Percentiles rank a stretch among this genome's conserved stretches.
Conservation (phyloP, 1,140 invertebrate genomes). For the Ceratoteleas bidentatus region DNA sequence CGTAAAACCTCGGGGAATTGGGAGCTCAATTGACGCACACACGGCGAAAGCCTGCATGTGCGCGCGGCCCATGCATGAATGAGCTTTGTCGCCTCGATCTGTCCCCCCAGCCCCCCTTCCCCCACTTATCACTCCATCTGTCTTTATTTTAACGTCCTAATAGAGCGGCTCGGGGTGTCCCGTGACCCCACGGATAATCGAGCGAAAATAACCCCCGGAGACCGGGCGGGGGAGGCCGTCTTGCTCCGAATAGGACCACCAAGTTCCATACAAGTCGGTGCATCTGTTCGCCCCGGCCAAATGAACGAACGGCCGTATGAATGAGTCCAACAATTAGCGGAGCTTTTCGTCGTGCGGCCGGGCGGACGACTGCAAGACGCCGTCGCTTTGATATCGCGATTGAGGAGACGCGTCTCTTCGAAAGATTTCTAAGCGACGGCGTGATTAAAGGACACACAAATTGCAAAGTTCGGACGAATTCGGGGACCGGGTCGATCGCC, state of each 20-base stretch:
- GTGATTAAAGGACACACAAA: constrained; percentile 66
- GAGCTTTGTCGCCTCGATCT: constrained; percentile 50
- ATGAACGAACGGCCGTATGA: constrained; percentile 69
- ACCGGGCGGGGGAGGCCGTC: no score
- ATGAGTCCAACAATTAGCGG: constrained; percentile 75
- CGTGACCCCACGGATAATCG: no score
- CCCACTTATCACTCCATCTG: constrained; percentile 68
- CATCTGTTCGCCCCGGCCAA: constrained; percentile 75
- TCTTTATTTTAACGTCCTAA: constrained; percentile 70
- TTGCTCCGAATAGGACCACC: constrained; percentile 58
- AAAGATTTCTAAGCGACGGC: constrained; percentile 56
- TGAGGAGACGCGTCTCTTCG: constrained; percentile 33
- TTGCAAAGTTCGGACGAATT: constrained; percentile 44
- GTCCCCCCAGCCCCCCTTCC: constrained; percentile 55
- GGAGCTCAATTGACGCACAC: constrained; percentile 67
- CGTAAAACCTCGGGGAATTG: constrained; percentile 69
- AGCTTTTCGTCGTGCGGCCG: constrained; percentile 54
- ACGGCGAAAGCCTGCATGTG: constrained; percentile 67
- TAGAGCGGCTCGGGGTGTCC: no score
- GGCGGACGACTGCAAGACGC: constrained; percentile 50
- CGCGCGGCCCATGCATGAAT: constrained; percentile 62
- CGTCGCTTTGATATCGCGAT: constrained; percentile 65
- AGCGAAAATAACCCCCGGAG: no score
- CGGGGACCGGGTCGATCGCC: no score
- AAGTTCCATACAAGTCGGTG: constrained; percentile 69